Evolutionary conservation across 1,140 invertebrate genomes (phyloP).

Genomic region (Brachionus calyciflorus): DNA sequence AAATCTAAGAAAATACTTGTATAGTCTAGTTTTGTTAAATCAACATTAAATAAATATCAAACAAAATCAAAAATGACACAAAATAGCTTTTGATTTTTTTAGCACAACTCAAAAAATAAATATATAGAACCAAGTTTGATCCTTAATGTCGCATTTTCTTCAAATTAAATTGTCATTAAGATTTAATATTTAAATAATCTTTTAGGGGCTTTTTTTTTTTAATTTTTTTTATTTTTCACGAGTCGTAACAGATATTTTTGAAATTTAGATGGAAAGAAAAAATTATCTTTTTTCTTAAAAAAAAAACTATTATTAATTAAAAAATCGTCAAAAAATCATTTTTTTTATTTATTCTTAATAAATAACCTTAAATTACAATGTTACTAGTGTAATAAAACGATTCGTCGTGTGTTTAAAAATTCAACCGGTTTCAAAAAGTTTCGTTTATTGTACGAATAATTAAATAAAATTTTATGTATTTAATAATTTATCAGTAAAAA

Average conservation of each 20-base stretch:
- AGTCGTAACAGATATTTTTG: background rate
- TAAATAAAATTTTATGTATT: background rate
- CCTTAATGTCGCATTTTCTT: background rate
- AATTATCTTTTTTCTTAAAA: no score
- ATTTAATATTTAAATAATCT: background rate
- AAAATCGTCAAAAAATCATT: no score
- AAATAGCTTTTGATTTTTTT: background rate
- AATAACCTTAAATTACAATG: no score
- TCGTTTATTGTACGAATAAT: no score
- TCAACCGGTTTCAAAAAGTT: conserved; percentile 33
- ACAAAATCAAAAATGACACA: no score
- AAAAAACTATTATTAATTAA: no score
- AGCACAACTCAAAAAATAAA: conserved; percentile 5
- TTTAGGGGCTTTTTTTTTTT: background rate
- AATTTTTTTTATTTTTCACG: background rate
- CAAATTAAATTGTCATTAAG: conserved; percentile 27
- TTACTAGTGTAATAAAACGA: no score
- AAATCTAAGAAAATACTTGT: no score
- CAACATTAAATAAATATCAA: no score
- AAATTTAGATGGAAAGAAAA: conserved; percentile 32
- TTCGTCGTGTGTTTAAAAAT: background rate
- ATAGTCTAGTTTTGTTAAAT: no score
- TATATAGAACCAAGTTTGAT: background rate
- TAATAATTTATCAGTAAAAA: background rate
- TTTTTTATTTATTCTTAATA: no score